Evolutionary conservation across 2,797 vertebrate species (phyloP).

Genomic region (Fratercula arctica): DNA sequence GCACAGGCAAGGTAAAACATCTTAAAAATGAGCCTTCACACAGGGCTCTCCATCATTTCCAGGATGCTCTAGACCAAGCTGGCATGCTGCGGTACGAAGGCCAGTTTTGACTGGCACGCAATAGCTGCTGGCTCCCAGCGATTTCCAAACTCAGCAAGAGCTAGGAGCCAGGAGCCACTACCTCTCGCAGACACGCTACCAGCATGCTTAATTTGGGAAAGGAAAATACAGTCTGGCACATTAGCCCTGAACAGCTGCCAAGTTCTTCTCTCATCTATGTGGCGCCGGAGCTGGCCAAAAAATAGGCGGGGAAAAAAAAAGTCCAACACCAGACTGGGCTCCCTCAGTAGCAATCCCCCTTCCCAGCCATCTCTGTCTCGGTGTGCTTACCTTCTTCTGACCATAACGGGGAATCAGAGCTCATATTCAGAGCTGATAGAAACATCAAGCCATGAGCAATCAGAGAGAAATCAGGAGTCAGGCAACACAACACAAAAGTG

Average conservation of each 20-base stretch:
- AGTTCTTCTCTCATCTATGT: neutral
- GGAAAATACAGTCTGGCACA: conserved; percentile 65
- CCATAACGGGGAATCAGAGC: neutral
- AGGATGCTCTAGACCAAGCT: conserved; percentile 17
- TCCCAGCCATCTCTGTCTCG: neutral
- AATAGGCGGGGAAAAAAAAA: neutral
- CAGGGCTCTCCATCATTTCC: conserved; percentile 9
- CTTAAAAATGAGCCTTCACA: neutral
- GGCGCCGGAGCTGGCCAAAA: neutral
- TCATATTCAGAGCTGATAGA: neutral
- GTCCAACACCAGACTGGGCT: neutral
- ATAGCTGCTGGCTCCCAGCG: neutral
- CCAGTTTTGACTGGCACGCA: conserved; percentile 36
- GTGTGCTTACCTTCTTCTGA: neutral
- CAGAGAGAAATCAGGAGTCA: neutral
- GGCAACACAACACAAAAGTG: neutral
- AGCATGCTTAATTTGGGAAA: conserved; percentile 64
- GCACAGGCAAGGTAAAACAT: neutral
- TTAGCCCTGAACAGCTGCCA: conserved; percentile 31
- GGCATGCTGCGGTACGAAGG: neutral
- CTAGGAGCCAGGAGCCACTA: conserved; percentile 28
- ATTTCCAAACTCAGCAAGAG: conserved; percentile 53
- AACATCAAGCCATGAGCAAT: neutral
- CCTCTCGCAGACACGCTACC: conserved; percentile 51
- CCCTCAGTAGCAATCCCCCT: neutral